Conservation (phyloP, 2,797 vertebrate species). For the Myripristis murdjan region DNA sequence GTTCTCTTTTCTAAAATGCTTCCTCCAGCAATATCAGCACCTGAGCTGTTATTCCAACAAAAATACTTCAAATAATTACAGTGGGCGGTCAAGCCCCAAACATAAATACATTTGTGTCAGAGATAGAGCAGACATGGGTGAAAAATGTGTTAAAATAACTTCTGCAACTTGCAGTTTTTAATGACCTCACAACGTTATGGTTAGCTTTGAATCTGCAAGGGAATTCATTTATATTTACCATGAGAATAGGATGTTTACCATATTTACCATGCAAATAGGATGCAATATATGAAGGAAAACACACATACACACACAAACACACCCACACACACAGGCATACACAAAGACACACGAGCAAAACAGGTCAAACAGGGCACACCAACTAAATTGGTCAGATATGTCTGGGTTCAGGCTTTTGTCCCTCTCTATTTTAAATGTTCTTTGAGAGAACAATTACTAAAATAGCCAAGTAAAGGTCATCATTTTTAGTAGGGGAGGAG, state of each 20-base stretch:
- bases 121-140: not conserved
- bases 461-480: slow-evolving; percentile 37
- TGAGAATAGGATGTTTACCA: not conserved
- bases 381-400: slow-evolving; percentile 54
- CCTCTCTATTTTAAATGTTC: slow-evolving; percentile 43
- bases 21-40: not conserved
- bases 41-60: not conserved
- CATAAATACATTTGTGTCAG: not conserved
- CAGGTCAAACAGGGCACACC: slow-evolving; percentile 67
- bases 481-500: slow-evolving; percentile 27
- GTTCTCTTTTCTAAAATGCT: slow-evolving; percentile 1
- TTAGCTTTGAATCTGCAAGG: not conserved
- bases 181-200: not conserved
- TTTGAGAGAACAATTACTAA: slow-evolving; percentile 44
- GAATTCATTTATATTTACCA: not conserved
- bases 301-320: not conserved
- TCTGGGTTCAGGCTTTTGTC: slow-evolving; percentile 44
- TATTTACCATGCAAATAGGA: not conserved
- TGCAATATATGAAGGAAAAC: slow-evolving; percentile 14
- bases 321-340: not conserved
- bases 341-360: slow-evolving; percentile 40
- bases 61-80: not conserved
- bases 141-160: not conserved
- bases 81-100: not conserved
- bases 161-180: not conserved